These are phyloP conservation scores for Heterodera carotae DNA, from an alignment of 1,140 invertebrate species.

Conservation along the genomic window DNA sequence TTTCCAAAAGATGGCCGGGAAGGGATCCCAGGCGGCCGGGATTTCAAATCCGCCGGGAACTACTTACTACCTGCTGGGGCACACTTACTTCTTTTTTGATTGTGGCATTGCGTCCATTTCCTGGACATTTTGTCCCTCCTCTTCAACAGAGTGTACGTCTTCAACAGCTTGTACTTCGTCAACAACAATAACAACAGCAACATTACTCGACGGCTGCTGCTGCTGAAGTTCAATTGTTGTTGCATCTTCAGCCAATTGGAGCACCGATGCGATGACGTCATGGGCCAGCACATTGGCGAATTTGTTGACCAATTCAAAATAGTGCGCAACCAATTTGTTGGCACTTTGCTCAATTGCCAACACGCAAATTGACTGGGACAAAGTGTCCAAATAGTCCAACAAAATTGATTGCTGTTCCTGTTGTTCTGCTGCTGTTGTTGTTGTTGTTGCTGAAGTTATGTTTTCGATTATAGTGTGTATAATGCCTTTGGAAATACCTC, in stretches of 20 bases:
- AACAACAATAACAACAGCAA: neutral
- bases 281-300: neutral
- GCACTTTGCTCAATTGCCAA: slow-evolving; percentile 25
- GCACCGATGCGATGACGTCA: neutral
- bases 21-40: too few species aligned
- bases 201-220: neutral
- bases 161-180: neutral
- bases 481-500: too few species aligned
- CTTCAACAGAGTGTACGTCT: slow-evolving; percentile 12
- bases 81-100: neutral
- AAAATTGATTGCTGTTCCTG: neutral
- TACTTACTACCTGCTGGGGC: too few species aligned
- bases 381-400: slow-evolving; percentile 16
- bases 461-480: neutral
- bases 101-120: neutral
- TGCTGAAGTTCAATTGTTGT: slow-evolving; percentile 7
- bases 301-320: neutral
- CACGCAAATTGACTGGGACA: slow-evolving; percentile 32
- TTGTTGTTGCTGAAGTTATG: neutral
- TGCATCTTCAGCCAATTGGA: neutral
- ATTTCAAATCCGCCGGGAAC: too few species aligned
- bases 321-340: neutral
- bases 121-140: neutral
- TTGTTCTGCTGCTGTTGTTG: neutral
- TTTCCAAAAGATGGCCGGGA: too few species aligned